Evolutionary conservation across 2,797 vertebrate genomes (phyloP).

Genomic region (Hapalemur alaotrensis): DNA sequence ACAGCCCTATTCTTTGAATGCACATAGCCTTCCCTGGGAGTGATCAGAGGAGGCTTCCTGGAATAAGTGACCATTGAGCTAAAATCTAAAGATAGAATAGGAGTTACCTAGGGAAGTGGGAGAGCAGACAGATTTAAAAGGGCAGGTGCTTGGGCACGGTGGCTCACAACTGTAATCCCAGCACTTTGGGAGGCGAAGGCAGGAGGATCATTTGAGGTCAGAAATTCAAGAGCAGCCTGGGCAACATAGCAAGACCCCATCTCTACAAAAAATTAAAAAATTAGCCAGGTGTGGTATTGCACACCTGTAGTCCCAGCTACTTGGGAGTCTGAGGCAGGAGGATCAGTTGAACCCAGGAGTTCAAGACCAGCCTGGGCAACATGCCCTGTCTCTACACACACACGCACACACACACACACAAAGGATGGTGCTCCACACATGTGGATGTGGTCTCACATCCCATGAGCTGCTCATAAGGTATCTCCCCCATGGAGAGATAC

Average conservation of each 20-base stretch:
- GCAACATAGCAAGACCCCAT: background rate
- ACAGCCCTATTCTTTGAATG: background rate
- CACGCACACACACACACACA: no score
- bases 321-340: background rate
- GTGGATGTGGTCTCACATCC: background rate
- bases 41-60: background rate
- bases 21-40: accelerated
- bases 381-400: no score
- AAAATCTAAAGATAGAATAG: background rate
- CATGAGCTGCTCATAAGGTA: accelerated
- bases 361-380: background rate
- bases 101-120: background rate
- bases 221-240: background rate
- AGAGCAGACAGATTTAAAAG: background rate
- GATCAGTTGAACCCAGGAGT: background rate
- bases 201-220: background rate
- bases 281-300: background rate
- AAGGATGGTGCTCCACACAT: background rate
- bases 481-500: background rate
- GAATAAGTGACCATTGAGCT: background rate
- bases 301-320: background rate
- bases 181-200: background rate
- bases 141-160: accelerated
- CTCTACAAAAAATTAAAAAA: background rate
- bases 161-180: background rate